These are phyloP conservation scores for Pangasius djambal DNA, from an alignment of 2,797 vertebrate genomes.

Conservation along the genomic window DNA sequence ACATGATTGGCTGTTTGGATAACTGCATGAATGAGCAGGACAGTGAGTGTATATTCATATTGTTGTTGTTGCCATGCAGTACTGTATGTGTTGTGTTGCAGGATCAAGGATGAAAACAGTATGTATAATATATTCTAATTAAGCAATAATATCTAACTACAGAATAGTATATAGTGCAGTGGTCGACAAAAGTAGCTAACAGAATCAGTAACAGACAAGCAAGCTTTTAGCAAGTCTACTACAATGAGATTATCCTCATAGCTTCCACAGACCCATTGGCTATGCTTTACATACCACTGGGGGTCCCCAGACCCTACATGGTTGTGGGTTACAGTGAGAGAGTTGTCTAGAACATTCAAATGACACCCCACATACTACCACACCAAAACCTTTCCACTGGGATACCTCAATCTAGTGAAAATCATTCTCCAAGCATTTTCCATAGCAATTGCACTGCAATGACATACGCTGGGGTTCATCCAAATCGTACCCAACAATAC, in stretches of 20 bases:
- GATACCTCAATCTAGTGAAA: background rate
- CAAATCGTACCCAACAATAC: background rate
- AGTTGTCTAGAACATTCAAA: background rate
- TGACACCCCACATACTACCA: background rate
- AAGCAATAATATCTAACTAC: background rate
- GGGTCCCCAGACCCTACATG: background rate
- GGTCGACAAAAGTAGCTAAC: too few species aligned
- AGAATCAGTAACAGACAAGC: too few species aligned
- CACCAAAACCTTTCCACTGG: background rate
- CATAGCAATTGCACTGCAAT: background rate
- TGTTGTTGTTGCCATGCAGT: background rate
- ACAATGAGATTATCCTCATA: background rate
- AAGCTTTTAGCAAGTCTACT: too few species aligned
- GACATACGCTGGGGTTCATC: background rate
- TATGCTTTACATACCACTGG: background rate
- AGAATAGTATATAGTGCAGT: background rate
- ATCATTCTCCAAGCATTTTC: background rate
- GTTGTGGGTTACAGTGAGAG: background rate
- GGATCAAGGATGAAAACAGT: background rate
- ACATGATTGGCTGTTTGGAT: too few species aligned
- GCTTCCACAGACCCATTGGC: background rate
- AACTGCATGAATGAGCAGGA: too few species aligned
- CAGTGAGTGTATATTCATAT: too few species aligned
- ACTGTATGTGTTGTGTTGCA: background rate
- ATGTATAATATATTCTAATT: background rate